Conservation (phyloP, 2,888 invertebrate species). For the Epinotia demarniana region DNA sequence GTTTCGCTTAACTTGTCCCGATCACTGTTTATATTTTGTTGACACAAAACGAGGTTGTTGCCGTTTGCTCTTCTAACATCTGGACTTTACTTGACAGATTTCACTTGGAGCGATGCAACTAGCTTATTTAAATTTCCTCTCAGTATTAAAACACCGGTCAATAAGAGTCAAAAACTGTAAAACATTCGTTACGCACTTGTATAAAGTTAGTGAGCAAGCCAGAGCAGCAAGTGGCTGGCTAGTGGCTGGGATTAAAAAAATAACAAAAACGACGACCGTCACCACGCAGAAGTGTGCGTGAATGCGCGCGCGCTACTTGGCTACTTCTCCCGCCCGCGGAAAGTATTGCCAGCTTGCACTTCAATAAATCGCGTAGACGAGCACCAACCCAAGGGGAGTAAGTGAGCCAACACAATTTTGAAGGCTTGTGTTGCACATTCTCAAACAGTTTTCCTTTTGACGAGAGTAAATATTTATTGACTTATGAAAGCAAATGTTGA, state of each 20-base stretch:
- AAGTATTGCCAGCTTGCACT: slow-evolving; percentile 45
- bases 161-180: slow-evolving; percentile 18
- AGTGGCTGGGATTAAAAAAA: slow-evolving; percentile 63
- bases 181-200: slow-evolving; percentile 53
- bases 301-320: slow-evolving; percentile 62
- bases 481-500: no score
- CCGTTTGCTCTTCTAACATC: slow-evolving; percentile 71
- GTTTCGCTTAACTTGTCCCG: slow-evolving; percentile 68
- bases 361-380: not conserved
- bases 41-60: slow-evolving; percentile 79
- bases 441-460: no score
- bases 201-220: slow-evolving; percentile 38
- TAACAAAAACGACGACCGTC: slow-evolving; percentile 67
- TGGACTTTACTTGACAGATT: slow-evolving; percentile 69
- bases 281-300: slow-evolving; percentile 76
- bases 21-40: slow-evolving; percentile 81
- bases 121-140: slow-evolving; percentile 52
- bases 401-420: no score
- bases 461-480: no score
- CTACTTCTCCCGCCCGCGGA: slow-evolving; percentile 42
- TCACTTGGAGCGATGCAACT: slow-evolving; percentile 64
- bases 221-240: slow-evolving; percentile 63
- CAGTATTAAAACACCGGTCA: slow-evolving; percentile 47
- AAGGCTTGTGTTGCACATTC: no score
- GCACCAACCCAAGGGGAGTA: no score